Evolutionary conservation across 1,140 invertebrate genomes (phyloP).

Genomic region (Vanessa atalanta): DNA sequence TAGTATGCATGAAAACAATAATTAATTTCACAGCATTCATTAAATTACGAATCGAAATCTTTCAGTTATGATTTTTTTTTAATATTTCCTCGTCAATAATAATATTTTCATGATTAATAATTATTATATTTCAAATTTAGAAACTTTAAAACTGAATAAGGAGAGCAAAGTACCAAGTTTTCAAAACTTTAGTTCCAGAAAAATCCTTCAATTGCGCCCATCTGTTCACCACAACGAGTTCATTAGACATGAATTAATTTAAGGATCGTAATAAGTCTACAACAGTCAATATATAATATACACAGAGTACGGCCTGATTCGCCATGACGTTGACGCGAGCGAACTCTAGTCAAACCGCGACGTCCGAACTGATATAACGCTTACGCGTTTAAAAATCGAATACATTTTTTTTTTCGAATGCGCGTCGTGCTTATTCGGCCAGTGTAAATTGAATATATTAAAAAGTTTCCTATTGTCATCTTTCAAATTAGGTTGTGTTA

Average conservation of each 20-base stretch:
- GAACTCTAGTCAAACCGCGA: constrained; percentile 53
- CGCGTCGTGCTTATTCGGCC: constrained; percentile 18
- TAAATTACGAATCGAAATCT: too few relatives aligned
- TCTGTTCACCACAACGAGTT: constrained; percentile 26
- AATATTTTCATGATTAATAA: too few relatives aligned
- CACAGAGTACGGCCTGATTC: constrained; percentile 20
- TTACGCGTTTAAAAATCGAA: constrained; percentile 29
- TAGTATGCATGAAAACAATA: too few relatives aligned
- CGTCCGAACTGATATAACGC: constrained; percentile 56
- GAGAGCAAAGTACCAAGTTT: neutral
- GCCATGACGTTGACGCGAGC: constrained; percentile 36
- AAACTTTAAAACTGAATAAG: too few relatives aligned
- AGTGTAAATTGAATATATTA: constrained; percentile 24
- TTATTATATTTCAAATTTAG: too few relatives aligned
- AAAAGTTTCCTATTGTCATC: constrained; percentile 8
- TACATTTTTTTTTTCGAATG: constrained; percentile 12
- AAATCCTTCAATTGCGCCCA: constrained; percentile 26
- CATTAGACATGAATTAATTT: constrained; percentile 37
- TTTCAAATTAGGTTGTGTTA: constrained; percentile 12
- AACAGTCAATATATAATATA: constrained; percentile 7
- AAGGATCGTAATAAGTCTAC: constrained; percentile 30
- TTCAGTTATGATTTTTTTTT: too few relatives aligned
- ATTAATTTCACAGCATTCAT: too few relatives aligned
- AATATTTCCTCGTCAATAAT: too few relatives aligned
- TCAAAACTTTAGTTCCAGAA: constrained; percentile 1